Evolutionary conservation across 1,140 invertebrate species (phyloP).

Genomic region (Hycleus cichorii): DNA sequence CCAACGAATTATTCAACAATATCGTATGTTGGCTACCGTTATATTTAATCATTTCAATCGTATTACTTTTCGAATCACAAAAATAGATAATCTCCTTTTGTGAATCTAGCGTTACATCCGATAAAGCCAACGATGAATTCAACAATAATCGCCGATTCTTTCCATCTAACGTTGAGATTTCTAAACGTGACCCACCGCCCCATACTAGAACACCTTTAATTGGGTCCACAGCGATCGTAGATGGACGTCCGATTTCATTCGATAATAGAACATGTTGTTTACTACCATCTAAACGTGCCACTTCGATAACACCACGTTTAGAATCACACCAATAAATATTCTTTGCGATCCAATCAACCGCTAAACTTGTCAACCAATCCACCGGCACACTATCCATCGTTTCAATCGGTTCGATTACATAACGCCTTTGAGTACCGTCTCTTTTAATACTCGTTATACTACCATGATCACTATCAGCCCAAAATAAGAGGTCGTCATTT

Average conservation of each 20-base stretch:
- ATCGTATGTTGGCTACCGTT: conserved; percentile 62
- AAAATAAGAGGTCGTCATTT: conserved; percentile 63
- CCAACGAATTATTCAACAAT: conserved; percentile 57
- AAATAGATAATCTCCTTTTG: conserved; percentile 65
- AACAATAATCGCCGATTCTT: conserved; percentile 47
- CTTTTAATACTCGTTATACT: conserved; percentile 66
- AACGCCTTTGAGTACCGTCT: conserved; percentile 64
- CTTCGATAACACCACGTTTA: conserved; percentile 78
- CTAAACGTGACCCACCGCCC: conserved; percentile 51
- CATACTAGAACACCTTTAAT: conserved; percentile 56
- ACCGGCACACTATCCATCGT: conserved; percentile 51
- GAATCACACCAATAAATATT: conserved; percentile 91
- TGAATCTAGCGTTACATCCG: conserved; percentile 53
- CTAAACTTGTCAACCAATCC: conserved; percentile 67
- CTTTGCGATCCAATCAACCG: conserved; percentile 77
- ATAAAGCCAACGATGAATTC: conserved; percentile 46
- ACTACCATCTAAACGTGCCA: conserved; percentile 70
- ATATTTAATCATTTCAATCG: conserved; percentile 70
- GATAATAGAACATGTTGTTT: conserved; percentile 70
- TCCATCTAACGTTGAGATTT: conserved; percentile 53
- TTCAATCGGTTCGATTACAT: conserved; percentile 43
- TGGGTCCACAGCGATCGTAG: conserved; percentile 58
- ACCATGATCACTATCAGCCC: conserved; percentile 71
- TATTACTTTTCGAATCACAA: conserved; percentile 76
- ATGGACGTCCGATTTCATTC: conserved; percentile 61